Evolutionary conservation across 1,140 invertebrate species (phyloP), one percentile per base, ranked within the genome.

Genomic region (Panagrolaimus sp.): DNA sequence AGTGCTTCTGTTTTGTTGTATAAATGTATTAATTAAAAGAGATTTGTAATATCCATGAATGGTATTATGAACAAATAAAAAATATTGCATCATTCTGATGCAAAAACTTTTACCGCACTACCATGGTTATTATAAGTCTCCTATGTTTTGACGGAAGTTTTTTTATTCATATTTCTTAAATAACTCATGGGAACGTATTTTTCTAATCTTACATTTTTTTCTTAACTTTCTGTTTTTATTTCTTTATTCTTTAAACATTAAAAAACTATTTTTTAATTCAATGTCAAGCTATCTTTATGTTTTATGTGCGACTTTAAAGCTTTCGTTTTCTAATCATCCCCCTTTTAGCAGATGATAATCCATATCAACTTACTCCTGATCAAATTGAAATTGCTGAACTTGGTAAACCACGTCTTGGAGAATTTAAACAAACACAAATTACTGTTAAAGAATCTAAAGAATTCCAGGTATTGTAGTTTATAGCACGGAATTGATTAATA

Each of bases 401-500:
- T 14, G 45, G 65, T 63, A 90, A 89, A 83, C 95, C 96, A 5
- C 88, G 90, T 73, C 86, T 93, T 48, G 94, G 94, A 8, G 91
- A 94, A 68, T 88, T 90, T 78, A 89, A 87, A 69, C 88, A 89
- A 74, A 89, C 91, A 57, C 89, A 91, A 85, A 88, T 98, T 72
- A 88, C 91, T 74, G 91, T 98, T 78, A 93, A 92, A 81, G 95
- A 98, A 84, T 96, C 92, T 85, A 92, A 93, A 84, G 95, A 98
- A 86, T 98, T 98, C 85, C 97, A 96, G 89, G 92, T 93, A 79
- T n/a, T n/a, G 78, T 76, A 57, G 16, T 8, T n/a, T n/a, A n/a
- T n/a, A n/a, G n/a, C n/a, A n/a, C n/a, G 43, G 9, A 31, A 31
- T 65, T 43, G 63, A 53, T n/a, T n/a, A 20, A 38, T 68, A 14